Conservation (phyloP, 2,113 vertebrate genomes). For the Nothocercus nigrocapillus region DNA sequence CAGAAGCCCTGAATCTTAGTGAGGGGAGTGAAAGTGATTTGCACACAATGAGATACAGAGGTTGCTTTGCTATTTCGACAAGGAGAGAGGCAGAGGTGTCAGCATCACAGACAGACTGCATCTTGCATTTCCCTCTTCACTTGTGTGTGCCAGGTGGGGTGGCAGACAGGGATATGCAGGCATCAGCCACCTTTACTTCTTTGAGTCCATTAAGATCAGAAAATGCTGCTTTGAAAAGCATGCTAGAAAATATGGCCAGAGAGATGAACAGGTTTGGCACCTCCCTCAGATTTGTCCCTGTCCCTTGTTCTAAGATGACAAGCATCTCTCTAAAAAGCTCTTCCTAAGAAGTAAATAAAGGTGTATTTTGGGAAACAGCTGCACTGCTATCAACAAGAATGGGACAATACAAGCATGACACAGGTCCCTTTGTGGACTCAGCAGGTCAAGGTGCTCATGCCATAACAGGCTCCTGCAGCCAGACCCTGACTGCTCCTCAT, state of each 20-base stretch:
- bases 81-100: neutral
- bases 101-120: neutral
- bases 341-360: neutral
- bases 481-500: neutral
- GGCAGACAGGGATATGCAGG: neutral
- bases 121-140: neutral
- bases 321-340: neutral
- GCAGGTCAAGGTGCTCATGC: rapidly evolving
- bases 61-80: neutral
- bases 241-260: neutral
- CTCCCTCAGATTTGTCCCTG: neutral
- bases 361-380: neutral
- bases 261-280: neutral
- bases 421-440: neutral
- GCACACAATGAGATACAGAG: neutral
- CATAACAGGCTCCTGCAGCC: rapidly evolving
- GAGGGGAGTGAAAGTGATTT: neutral
- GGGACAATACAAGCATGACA: rapidly evolving
- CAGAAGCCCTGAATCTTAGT: neutral
- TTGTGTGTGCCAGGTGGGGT: neutral
- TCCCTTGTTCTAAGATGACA: neutral
- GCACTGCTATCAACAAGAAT: neutral
- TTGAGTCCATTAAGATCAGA: neutral
- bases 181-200: neutral
- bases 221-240: neutral